Conservation (phyloP, 2,113 vertebrate species). For the Silurus meridionalis region DNA sequence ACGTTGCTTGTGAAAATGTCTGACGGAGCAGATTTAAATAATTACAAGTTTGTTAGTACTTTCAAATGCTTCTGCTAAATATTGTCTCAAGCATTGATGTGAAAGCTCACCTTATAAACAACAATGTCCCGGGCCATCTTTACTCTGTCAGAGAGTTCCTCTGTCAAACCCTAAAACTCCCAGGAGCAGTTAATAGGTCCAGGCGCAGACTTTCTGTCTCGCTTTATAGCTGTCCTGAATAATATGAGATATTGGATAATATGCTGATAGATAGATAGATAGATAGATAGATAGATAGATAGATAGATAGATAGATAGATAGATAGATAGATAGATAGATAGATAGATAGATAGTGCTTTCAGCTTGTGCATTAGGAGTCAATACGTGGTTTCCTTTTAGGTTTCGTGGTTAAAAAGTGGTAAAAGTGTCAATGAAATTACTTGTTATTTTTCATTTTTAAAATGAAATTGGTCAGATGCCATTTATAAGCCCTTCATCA, state of each 20-base stretch:
- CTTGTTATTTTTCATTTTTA: too few relatives aligned
- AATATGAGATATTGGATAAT: neutral
- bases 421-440: neutral
- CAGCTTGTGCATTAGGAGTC: neutral
- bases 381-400: neutral
- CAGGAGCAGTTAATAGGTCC: neutral
- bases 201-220: neutral
- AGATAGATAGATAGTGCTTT: neutral
- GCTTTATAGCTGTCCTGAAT: neutral
- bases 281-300: too few relatives aligned
- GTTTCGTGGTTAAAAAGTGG: neutral
- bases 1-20: neutral
- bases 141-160: constrained; percentile 2
- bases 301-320: too few relatives aligned
- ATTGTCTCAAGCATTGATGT: neutral
- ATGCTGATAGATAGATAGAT: neutral
- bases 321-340: too few relatives aligned
- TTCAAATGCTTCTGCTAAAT: neutral
- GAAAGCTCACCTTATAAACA: neutral
- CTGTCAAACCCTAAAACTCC: neutral
- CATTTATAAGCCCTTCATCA: neutral
- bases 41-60: too few relatives aligned
- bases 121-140: neutral
- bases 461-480: neutral
- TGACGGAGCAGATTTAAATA: neutral